A percentile compares a stretch with the other conserved stretches of the same genome.
phyloP scores from a whole-genome alignment of 1,140 invertebrate species.

The Microplitis demolitor region DNA sequence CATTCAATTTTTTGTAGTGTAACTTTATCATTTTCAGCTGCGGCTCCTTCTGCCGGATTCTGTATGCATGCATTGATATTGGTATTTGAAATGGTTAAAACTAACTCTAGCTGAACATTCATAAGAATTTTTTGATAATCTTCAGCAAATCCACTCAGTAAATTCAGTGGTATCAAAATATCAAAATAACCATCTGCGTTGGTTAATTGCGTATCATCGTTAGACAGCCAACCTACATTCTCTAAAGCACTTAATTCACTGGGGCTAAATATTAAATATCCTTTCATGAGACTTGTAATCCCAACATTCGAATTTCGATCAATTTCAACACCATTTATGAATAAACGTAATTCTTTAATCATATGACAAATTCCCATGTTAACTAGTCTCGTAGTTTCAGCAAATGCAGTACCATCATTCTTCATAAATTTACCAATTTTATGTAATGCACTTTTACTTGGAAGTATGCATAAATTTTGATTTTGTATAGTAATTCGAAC shows the following conservation, averaged over 20 bases:
- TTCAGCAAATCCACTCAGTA: constrained; percentile 56
- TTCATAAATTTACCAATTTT: background rate
- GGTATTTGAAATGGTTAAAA: constrained; percentile 47
- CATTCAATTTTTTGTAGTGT: constrained; percentile 23
- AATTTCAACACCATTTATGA: constrained; percentile 55
- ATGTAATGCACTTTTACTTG: background rate
- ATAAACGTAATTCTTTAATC: constrained; percentile 59
- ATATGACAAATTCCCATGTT: constrained; percentile 53
- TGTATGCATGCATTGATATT: constrained; percentile 35
- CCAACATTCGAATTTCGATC: constrained; percentile 53
- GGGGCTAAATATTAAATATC: constrained; percentile 37
- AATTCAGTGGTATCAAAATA: constrained; percentile 49
- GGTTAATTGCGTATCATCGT: constrained; percentile 23
- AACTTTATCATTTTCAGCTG: constrained; percentile 28
- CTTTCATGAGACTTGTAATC: constrained; percentile 52
- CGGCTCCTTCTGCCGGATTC: background rate
- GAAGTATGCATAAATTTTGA: constrained; percentile 48
- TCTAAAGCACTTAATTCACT: constrained; percentile 32
- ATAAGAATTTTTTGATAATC: constrained; percentile 58
- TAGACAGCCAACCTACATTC: constrained; percentile 41
- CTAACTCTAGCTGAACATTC: constrained; percentile 57
- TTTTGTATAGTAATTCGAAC: constrained; percentile 32
- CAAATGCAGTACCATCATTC: background rate
- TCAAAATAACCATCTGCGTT: constrained; percentile 43
- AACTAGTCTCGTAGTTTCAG: constrained; percentile 29